Evolutionary conservation across 2,797 vertebrate genomes (phyloP).

Genomic region (Ispidina picta): DNA sequence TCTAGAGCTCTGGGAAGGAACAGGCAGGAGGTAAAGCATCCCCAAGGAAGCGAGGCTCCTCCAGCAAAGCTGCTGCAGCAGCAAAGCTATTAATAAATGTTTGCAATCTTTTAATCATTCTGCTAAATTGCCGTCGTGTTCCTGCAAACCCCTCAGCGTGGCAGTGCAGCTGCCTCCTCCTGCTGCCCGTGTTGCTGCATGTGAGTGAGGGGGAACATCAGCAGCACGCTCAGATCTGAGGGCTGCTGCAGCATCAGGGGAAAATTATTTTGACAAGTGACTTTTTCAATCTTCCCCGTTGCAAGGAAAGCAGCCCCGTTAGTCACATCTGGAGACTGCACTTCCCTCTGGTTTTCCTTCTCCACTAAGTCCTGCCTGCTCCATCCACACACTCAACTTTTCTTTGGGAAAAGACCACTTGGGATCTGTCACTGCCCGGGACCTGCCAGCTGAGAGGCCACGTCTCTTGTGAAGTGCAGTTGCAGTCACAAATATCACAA

Average conservation of each 20-base stretch:
- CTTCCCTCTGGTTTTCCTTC: constrained; percentile 3
- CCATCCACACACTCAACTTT: neutral
- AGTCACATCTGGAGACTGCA: neutral
- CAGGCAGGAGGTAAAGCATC: neutral
- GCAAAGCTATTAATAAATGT: constrained; percentile 69
- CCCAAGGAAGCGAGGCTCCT: constrained; percentile 35
- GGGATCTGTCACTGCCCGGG: neutral
- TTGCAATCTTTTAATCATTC: constrained; percentile 71
- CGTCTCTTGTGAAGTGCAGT: neutral
- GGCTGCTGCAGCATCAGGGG: constrained; percentile 45
- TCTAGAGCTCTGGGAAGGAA: constrained; percentile 1
- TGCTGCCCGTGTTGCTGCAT: constrained; percentile 49
- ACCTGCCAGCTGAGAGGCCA: neutral
- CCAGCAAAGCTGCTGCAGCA: constrained; percentile 42
- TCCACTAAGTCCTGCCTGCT: neutral
- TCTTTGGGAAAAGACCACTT: neutral
- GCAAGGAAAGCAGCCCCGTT: neutral
- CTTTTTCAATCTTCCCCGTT: constrained; percentile 44
- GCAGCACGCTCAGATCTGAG: constrained; percentile 43
- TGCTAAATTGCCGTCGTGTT: constrained; percentile 63
- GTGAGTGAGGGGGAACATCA: constrained; percentile 68
- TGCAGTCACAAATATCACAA: neutral
- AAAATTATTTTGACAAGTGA: constrained; percentile 62
- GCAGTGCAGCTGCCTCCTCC: constrained; percentile 61
- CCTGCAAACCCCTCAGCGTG: constrained; percentile 55